Conservation (phyloP, 2,797 vertebrate species). For the Balearica regulorum region DNA sequence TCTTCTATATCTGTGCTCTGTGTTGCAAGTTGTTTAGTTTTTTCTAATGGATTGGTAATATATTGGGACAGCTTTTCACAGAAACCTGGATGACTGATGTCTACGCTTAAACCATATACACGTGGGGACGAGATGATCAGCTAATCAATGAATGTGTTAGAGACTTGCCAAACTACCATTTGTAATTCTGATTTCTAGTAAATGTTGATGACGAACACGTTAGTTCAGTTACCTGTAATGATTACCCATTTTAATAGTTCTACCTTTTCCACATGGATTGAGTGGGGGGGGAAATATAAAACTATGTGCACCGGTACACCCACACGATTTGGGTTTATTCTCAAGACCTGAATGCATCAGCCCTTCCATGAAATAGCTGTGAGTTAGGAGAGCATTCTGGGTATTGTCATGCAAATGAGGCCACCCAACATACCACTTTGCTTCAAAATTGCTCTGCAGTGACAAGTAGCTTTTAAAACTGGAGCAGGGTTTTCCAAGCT, state of each 20-base stretch:
- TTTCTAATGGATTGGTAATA: slow-evolving; percentile 82
- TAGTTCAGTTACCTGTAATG: not conserved
- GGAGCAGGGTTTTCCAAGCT: slow-evolving; percentile 37
- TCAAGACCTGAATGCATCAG: slow-evolving; percentile 35
- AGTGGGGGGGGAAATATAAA: not conserved
- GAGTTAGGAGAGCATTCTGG: slow-evolving; percentile 53
- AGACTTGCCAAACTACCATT: not conserved
- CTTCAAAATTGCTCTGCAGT: slow-evolving; percentile 58
- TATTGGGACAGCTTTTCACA: slow-evolving; percentile 77
- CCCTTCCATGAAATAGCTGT: slow-evolving; percentile 54
- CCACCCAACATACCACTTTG: slow-evolving; percentile 55
- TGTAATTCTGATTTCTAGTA: slow-evolving; percentile 6
- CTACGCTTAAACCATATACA: slow-evolving; percentile 50
- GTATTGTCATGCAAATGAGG: slow-evolving; percentile 69
- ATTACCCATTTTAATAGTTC: not conserved
- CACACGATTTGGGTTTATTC: slow-evolving; percentile 37
- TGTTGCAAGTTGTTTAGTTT: slow-evolving; percentile 71
- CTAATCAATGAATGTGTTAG: slow-evolving; percentile 13
- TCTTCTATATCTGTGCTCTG: not conserved
- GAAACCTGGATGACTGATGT: slow-evolving; percentile 58
- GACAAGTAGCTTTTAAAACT: slow-evolving; percentile 65
- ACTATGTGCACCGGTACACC: not conserved
- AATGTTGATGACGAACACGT: not conserved
- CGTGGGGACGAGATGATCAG: not conserved
- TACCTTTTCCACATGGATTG: not conserved